These are phyloP conservation scores for Drosophila guanche DNA, from an alignment of 1,140 invertebrate genomes.

Conservation along the genomic window DNA sequence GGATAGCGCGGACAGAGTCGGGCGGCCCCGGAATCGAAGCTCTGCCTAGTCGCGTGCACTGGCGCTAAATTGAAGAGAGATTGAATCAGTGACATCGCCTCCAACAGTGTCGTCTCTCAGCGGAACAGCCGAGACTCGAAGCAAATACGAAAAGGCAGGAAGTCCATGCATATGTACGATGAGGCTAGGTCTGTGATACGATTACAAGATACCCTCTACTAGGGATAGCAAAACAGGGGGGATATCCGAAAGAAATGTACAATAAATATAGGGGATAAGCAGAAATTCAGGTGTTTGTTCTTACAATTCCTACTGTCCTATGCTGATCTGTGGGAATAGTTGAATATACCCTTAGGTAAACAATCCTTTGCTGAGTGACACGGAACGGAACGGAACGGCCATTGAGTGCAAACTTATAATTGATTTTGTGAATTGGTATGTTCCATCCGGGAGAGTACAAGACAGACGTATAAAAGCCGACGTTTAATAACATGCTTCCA, in stretches of 20 bases:
- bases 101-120: slow-evolving; percentile 52
- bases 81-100: slow-evolving; percentile 51
- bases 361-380: too few species aligned
- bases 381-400: too few species aligned
- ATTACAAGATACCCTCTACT: too few species aligned
- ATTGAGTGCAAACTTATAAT: too few species aligned
- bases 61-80: slow-evolving; percentile 63
- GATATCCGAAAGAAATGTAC: too few species aligned
- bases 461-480: not conserved
- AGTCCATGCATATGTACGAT: not conserved
- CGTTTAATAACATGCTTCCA: slow-evolving; percentile 54
- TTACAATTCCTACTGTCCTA: too few species aligned
- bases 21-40: slow-evolving; percentile 11
- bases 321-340: too few species aligned
- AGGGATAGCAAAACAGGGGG: too few species aligned
- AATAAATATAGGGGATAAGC: too few species aligned
- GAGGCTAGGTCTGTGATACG: not conserved
- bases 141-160: slow-evolving; percentile 8
- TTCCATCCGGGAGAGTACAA: not conserved
- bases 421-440: not conserved
- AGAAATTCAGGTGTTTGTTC: too few species aligned
- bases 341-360: too few species aligned
- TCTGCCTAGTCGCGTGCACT: slow-evolving; percentile 56
- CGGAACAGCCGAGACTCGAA: slow-evolving; percentile 29
- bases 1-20: not conserved